phyloP scores from a whole-genome alignment of 2,113 vertebrate genomes.

The Aix galericulata region DNA sequence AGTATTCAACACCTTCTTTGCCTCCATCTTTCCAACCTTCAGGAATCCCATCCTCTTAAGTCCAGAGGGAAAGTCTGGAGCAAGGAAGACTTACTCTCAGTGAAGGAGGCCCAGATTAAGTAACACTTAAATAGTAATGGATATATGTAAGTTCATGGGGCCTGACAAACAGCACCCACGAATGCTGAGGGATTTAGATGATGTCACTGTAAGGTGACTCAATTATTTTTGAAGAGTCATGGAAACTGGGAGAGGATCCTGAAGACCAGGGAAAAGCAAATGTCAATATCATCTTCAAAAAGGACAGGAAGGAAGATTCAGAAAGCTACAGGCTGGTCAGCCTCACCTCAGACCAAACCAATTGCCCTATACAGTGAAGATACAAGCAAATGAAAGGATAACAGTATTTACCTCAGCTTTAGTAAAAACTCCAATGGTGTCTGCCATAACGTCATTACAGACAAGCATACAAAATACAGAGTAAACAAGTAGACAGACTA shows the following conservation, averaged over 20 bases:
- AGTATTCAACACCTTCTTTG: background rate
- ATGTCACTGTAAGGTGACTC: background rate
- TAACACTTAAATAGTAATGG: background rate
- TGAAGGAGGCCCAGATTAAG: background rate
- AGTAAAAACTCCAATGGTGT: background rate
- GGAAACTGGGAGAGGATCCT: background rate
- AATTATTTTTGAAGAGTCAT: background rate
- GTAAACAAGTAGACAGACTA: background rate
- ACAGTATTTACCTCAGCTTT: background rate
- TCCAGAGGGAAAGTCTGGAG: background rate
- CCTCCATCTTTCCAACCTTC: background rate
- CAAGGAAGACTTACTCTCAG: background rate
- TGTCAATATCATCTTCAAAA: background rate
- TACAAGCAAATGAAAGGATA: background rate
- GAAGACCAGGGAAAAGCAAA: background rate
- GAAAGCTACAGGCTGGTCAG: background rate
- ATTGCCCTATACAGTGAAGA: background rate
- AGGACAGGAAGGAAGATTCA: background rate
- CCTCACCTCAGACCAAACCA: background rate
- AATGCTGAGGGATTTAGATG: background rate
- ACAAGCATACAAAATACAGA: background rate
- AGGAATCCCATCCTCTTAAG: background rate
- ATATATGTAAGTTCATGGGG: background rate
- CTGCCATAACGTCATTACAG: background rate
- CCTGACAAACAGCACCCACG: background rate